These are phyloP conservation scores for Phymastichus coffea DNA, from an alignment of 1,140 invertebrate species.

Conservation along the genomic window DNA sequence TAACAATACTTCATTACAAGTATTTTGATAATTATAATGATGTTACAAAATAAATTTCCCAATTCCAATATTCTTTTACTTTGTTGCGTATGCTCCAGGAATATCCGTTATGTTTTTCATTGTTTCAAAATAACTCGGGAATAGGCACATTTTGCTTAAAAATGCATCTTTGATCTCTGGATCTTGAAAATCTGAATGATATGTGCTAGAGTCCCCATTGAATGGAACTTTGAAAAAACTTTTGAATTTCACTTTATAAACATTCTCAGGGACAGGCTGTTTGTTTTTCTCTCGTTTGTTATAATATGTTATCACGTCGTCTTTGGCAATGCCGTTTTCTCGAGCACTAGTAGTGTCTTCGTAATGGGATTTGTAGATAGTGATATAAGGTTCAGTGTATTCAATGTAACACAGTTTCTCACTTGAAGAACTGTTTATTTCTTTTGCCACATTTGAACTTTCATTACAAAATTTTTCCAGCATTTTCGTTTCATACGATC, in stretches of 20 bases:
- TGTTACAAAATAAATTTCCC: neutral
- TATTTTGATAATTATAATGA: no score
- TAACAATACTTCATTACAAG: no score
- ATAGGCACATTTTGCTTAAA: neutral
- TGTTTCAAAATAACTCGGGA: neutral
- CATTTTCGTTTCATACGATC: neutral
- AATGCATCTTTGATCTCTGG: neutral
- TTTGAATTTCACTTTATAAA: neutral
- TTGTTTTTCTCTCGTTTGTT: neutral
- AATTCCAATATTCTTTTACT: neutral
- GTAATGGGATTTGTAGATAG: neutral
- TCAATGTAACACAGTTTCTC: neutral
- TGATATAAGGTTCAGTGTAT: neutral
- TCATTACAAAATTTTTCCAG: neutral
- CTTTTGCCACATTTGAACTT: neutral
- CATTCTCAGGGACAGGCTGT: neutral
- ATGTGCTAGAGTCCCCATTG: neutral
- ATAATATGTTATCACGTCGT: neutral
- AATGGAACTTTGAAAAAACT: constrained; percentile 10
- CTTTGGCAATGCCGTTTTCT: neutral
- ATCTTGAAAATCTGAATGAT: neutral
- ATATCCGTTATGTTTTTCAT: neutral
- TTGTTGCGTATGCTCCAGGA: neutral
- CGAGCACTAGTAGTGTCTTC: neutral
- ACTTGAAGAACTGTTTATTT: constrained; percentile 9